These are phyloP conservation scores for Emmelina monodactyla DNA, from an alignment of 2,888 invertebrate genomes.

Conservation along the genomic window DNA sequence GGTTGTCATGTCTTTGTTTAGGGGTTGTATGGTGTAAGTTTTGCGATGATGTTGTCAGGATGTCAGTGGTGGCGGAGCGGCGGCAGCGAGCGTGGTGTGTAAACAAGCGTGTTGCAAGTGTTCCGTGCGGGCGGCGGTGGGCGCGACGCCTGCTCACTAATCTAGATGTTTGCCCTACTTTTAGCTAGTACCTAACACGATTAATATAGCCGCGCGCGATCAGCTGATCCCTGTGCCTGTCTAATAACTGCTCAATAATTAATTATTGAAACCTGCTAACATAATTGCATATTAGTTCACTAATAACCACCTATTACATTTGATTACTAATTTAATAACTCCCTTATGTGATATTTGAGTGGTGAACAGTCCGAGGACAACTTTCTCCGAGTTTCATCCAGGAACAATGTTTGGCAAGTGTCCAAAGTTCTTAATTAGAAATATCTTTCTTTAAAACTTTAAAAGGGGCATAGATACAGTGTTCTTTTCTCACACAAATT, in stretches of 20 bases:
- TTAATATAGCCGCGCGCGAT: conserved; percentile 59
- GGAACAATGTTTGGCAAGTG: conserved; percentile 35
- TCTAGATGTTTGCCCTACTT: conserved; percentile 62
- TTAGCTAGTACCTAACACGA: conserved; percentile 47
- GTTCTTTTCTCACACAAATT: too few species aligned
- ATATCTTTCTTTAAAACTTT: conserved; percentile 33
- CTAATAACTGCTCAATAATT: conserved; percentile 2
- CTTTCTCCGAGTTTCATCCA: conserved; percentile 5
- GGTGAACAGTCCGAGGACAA: background rate
- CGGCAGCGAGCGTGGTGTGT: conserved; percentile 36
- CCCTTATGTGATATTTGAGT: background rate
- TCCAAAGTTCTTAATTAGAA: conserved; percentile 46
- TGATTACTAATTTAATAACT: too few species aligned
- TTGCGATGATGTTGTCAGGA: conserved; percentile 40
- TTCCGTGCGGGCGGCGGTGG: conserved; percentile 27
- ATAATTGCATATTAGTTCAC: too few species aligned
- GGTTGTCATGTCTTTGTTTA: conserved; percentile 57
- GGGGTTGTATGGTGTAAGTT: conserved; percentile 8
- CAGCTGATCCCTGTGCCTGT: conserved; percentile 54
- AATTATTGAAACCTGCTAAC: too few species aligned
- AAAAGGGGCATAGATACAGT: conserved; percentile 22
- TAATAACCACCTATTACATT: too few species aligned
- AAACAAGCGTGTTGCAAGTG: conserved; percentile 37
- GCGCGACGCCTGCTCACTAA: conserved; percentile 33
- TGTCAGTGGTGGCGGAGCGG: conserved; percentile 34